phyloP scores from a whole-genome alignment of 2,113 vertebrate species.

The Nothoprocta perdicaria region DNA sequence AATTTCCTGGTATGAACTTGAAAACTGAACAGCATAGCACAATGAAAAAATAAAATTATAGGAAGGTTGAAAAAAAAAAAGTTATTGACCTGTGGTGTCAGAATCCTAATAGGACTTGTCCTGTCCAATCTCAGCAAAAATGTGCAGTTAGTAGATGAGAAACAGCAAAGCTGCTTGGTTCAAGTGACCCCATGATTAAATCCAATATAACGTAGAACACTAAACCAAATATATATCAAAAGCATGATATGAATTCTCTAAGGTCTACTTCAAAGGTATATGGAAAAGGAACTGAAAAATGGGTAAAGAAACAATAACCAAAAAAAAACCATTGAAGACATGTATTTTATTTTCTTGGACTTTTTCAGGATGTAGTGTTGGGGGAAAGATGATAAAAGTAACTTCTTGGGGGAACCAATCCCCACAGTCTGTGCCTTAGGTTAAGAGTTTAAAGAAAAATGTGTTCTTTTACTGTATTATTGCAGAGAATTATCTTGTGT shows the following conservation, averaged over 20 bases:
- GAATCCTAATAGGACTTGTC: slow-evolving; percentile 74
- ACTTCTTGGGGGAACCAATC: neutral
- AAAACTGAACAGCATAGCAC: slow-evolving; percentile 68
- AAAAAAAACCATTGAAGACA: neutral
- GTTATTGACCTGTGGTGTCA: slow-evolving; percentile 79
- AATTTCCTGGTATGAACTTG: slow-evolving; percentile 69
- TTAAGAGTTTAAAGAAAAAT: neutral
- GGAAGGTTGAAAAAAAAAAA: slow-evolving; percentile 72
- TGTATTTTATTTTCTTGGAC: neutral
- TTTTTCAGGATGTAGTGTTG: neutral
- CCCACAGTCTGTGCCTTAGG: neutral
- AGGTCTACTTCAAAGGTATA: slow-evolving; percentile 61
- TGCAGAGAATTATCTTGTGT: neutral
- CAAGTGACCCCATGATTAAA: slow-evolving; percentile 77
- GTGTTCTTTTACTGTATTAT: neutral
- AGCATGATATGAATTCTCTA: slow-evolving; percentile 57
- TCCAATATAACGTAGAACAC: slow-evolving; percentile 71
- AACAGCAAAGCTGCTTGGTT: slow-evolving; percentile 73
- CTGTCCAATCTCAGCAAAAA: slow-evolving; percentile 78
- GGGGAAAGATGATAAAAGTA: neutral
- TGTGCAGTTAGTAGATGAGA: slow-evolving; percentile 79
- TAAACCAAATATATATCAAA: slow-evolving; percentile 73
- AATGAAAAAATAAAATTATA: slow-evolving; percentile 77
- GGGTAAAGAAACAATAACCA: slow-evolving; percentile 30
- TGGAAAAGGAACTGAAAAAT: slow-evolving; percentile 33